phyloP scores from a whole-genome alignment of 2,113 vertebrate genomes.

The Leptobrachium ailaonicum region DNA sequence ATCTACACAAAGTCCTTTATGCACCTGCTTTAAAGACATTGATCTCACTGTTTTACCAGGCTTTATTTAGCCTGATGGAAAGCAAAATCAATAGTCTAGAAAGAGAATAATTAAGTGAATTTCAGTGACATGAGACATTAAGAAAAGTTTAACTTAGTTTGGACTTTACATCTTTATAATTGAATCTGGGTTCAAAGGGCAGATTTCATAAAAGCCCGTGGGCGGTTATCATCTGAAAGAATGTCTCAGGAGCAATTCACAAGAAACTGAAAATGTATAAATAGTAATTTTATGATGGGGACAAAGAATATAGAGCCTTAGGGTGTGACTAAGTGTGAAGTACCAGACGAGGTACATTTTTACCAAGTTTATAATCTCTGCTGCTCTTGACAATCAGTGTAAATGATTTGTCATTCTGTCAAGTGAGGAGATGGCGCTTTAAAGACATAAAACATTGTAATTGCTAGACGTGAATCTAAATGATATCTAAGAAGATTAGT shows the following conservation, averaged over 20 bases:
- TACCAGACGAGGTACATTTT: background rate
- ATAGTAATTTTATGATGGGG: background rate
- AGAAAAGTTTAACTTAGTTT: constrained; percentile 37
- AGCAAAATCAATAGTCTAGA: background rate
- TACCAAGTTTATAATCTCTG: background rate
- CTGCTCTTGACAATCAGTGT: background rate
- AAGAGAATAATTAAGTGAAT: background rate
- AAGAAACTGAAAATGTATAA: background rate
- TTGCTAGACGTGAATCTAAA: too few species aligned
- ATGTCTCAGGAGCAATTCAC: background rate
- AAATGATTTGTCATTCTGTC: background rate
- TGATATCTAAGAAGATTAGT: too few species aligned
- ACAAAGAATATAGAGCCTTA: background rate
- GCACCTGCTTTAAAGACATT: too few species aligned
- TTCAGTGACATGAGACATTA: background rate
- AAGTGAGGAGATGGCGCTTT: background rate
- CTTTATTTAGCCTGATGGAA: too few species aligned
- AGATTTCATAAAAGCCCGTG: background rate
- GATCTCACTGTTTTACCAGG: too few species aligned
- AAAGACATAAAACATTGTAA: background rate
- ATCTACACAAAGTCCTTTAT: too few species aligned
- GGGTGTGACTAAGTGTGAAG: background rate
- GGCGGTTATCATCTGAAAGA: background rate
- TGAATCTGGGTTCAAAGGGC: constrained; percentile 42
- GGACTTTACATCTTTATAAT: constrained; percentile 38